A percentile compares a stretch with the other conserved stretches of the same genome.
Evolutionary conservation across 2,113 vertebrate species (phyloP).

Genomic region (Alethe castanea): DNA sequence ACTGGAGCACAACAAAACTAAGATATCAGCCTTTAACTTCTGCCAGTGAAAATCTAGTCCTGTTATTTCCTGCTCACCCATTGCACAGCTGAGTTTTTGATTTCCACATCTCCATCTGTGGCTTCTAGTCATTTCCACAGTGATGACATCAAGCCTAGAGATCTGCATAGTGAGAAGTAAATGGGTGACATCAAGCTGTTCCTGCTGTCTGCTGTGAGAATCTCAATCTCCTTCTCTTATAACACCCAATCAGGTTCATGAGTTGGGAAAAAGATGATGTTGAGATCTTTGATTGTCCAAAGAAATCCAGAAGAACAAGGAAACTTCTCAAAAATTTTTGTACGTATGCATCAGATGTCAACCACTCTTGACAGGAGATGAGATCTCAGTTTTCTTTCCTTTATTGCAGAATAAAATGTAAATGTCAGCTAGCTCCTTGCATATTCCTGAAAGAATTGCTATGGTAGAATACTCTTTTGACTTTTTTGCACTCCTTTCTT

Average conservation of each 20-base stretch:
- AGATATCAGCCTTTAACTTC: not conserved
- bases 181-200: not conserved
- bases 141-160: not conserved
- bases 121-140: not conserved
- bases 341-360: not conserved
- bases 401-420: not conserved
- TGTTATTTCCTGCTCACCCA: not conserved
- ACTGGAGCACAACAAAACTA: not conserved
- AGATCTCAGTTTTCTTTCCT: not conserved
- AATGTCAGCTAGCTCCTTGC: not conserved
- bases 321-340: not conserved
- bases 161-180: not conserved
- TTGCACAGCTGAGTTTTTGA: not conserved
- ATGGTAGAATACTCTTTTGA: not conserved
- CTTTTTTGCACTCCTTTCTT: accelerated
- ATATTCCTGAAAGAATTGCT: not conserved
- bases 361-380: not conserved
- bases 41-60: not conserved
- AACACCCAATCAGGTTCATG: not conserved
- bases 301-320: not conserved
- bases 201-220: not conserved
- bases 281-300: not conserved
- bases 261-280: not conserved
- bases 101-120: not conserved
- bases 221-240: not conserved